Evolutionary conservation across 2,113 vertebrate genomes (phyloP).

Genomic region (Paedocypris sp.): DNA sequence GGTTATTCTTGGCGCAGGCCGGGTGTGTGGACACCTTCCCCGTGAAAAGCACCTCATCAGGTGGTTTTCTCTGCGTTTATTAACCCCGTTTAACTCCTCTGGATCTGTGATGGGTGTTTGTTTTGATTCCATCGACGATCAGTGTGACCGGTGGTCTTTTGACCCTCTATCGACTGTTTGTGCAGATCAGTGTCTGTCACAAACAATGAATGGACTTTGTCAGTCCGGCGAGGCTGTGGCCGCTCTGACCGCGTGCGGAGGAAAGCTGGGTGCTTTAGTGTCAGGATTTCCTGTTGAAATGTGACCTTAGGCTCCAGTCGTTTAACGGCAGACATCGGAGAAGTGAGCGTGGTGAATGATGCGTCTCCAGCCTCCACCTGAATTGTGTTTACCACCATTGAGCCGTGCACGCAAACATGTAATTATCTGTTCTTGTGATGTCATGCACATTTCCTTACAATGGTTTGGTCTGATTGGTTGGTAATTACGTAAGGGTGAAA

Average conservation of each 20-base stretch:
- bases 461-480: too few relatives aligned
- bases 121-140: neutral
- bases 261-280: neutral
- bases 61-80: neutral
- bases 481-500: too few relatives aligned
- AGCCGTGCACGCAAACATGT: too few relatives aligned
- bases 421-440: too few relatives aligned
- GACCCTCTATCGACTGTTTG: slow-evolving; percentile 21
- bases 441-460: too few relatives aligned
- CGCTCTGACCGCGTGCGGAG: neutral
- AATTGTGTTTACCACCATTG: too few relatives aligned
- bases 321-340: too few relatives aligned
- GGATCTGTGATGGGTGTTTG: neutral
- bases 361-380: too few relatives aligned
- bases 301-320: too few relatives aligned
- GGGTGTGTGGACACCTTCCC: slow-evolving; percentile 44
- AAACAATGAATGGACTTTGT: slow-evolving; percentile 34
- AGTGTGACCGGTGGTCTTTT: neutral
- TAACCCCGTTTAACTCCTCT: neutral
- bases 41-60: neutral
- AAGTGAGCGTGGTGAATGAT: too few relatives aligned
- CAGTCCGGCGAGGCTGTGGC: neutral
- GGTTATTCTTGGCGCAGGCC: slow-evolving; percentile 48
- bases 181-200: slow-evolving; percentile 24
- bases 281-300: neutral